Conservation (phyloP, 2,113 vertebrate species). For the Morone saxatilis region DNA sequence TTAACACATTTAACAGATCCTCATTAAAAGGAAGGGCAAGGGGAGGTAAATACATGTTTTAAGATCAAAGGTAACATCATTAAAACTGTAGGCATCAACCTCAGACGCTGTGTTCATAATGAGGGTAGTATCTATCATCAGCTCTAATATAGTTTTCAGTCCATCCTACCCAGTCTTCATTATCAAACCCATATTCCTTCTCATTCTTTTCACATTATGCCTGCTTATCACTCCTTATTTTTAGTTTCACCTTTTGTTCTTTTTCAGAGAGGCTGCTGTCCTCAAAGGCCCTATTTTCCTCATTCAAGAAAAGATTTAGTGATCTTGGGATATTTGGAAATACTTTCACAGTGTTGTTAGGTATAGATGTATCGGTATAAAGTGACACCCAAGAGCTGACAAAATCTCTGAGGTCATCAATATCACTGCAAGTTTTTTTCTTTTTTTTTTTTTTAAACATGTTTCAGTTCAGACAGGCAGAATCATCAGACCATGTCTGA, state of each 20-base stretch:
- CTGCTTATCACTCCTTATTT: neutral
- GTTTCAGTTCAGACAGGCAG: neutral
- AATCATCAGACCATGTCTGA: constrained; percentile 38
- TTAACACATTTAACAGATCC: constrained; percentile 19
- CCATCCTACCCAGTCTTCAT: neutral
- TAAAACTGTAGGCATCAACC: constrained; percentile 40
- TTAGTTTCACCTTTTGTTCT: neutral
- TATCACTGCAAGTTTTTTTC: constrained; percentile 7
- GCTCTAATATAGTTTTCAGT: constrained; percentile 3
- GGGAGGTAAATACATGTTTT: constrained; percentile 21
- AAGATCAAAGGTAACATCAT: constrained; percentile 46
- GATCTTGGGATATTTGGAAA: neutral
- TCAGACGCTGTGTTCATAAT: constrained; percentile 19
- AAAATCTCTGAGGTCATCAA: constrained; percentile 19
- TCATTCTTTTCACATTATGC: neutral
- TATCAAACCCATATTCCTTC: neutral
- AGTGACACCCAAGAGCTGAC: constrained; percentile 10
- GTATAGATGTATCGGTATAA: neutral
- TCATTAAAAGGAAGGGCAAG: constrained; percentile 36
- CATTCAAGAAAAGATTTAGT: constrained; percentile 1
- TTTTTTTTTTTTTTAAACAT: neutral
- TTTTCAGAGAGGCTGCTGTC: neutral
- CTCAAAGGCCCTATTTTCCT: neutral
- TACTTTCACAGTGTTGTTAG: neutral
- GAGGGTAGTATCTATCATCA: neutral